Percentiles rank a stretch among this genome's conserved stretches.
These are phyloP conservation scores for Pangasius djambal DNA, from an alignment of 2,797 vertebrate genomes.

Conservation along the genomic window DNA sequence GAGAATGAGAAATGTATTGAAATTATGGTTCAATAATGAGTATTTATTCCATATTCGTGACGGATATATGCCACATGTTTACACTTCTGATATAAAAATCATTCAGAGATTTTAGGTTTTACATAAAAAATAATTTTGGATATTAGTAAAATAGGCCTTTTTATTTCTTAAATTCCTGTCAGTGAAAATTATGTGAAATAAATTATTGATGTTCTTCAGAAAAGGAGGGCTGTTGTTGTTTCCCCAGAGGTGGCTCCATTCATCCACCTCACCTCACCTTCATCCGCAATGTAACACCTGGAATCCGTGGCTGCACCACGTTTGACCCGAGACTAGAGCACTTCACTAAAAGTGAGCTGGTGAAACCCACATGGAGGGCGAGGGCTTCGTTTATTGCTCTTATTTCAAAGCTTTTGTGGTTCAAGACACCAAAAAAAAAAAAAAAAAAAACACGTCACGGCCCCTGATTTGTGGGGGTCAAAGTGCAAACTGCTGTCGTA, in stretches of 20 bases:
- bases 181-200: background rate
- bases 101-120: too few relatives aligned
- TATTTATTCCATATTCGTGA: background rate
- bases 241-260: background rate
- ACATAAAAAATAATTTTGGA: background rate
- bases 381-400: background rate
- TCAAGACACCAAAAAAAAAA: background rate
- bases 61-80: background rate
- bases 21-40: background rate
- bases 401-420: conserved; percentile 19
- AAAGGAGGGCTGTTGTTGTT: background rate
- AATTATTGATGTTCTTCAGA: background rate
- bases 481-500: conserved; percentile 19
- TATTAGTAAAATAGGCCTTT: background rate
- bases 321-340: background rate
- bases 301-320: background rate
- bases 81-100: background rate
- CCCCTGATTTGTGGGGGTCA: conserved; percentile 14
- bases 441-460: too few relatives aligned
- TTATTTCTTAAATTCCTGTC: background rate
- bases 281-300: conserved; percentile 14
- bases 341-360: background rate
- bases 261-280: background rate
- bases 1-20: background rate
- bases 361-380: background rate